phyloP scores from a whole-genome alignment of 2,888 invertebrate genomes.

The Pseudococcus viburni region DNA sequence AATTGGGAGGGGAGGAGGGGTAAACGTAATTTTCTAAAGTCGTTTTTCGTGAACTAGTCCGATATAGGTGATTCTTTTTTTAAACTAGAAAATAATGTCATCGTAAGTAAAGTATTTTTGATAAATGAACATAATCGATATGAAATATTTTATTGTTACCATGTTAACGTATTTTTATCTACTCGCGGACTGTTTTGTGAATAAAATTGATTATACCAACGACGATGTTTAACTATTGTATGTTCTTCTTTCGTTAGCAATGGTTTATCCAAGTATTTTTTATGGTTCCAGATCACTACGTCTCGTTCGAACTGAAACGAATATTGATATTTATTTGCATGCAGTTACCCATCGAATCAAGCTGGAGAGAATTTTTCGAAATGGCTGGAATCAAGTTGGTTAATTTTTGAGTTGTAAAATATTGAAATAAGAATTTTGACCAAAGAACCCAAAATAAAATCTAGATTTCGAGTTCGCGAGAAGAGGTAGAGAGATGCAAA shows the following conservation, averaged over 20 bases:
- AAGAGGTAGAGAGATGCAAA: no score
- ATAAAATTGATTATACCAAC: constrained; percentile 91
- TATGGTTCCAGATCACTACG: constrained; percentile 89
- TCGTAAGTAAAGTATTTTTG: background rate
- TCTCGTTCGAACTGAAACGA: constrained; percentile 84
- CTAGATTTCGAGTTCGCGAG: no score
- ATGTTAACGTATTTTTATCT: constrained; percentile 62
- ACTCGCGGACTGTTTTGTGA: constrained; percentile 78
- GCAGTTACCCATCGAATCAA: no score
- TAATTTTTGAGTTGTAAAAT: no score
- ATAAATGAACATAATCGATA: background rate
- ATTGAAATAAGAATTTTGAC: no score
- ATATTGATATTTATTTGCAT: constrained; percentile 33
- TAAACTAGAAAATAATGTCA: background rate
- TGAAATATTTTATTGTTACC: constrained; percentile 38
- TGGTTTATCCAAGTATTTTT: constrained; percentile 81
- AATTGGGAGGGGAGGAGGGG: background rate
- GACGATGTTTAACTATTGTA: constrained; percentile 80
- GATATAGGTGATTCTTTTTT: background rate
- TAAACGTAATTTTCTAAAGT: background rate
- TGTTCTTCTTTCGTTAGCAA: constrained; percentile 83
- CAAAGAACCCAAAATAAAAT: no score
- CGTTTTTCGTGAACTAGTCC: background rate
- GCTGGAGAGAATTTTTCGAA: no score
- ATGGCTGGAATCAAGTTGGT: no score